Conservation (phyloP, 2,797 vertebrate genomes). For the Gadopsis bispinosus region DNA sequence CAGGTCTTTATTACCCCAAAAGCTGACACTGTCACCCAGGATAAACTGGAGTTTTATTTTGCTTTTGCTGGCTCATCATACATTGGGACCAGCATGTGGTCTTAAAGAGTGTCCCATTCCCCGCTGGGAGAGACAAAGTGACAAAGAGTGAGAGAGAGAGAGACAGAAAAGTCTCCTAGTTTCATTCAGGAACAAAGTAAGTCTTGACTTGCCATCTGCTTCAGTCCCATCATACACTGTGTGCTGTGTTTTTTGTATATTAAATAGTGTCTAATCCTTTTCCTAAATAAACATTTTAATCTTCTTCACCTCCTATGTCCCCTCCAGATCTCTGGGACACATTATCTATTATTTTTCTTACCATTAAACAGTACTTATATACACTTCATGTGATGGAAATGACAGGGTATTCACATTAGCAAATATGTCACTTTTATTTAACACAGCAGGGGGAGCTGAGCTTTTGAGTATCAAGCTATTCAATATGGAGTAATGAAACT, state of each 20-base stretch:
- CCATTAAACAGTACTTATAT: not conserved
- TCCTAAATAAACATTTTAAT: not conserved
- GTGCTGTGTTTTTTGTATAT: conserved; percentile 11
- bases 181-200: conserved; percentile 45
- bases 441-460: conserved; percentile 16
- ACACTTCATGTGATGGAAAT: conserved; percentile 16
- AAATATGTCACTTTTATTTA: conserved; percentile 12
- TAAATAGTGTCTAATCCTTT: conserved; percentile 7
- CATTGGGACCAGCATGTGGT: conserved; percentile 48
- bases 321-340: conserved; percentile 13
- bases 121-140: conserved; percentile 18
- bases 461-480: conserved; percentile 37
- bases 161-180: conserved; percentile 23
- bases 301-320: not conserved
- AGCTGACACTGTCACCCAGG: conserved; percentile 32
- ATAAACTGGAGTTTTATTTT: conserved; percentile 59
- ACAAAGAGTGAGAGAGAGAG: conserved; percentile 22
- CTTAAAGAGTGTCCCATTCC: conserved; percentile 54
- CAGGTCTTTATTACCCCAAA: conserved; percentile 6
- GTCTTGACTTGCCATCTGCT: conserved; percentile 45
- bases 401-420: conserved; percentile 39
- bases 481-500: conserved; percentile 20
- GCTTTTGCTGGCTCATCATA: conserved; percentile 58
- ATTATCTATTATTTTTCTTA: conserved; percentile 3
- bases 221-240: not conserved